These are phyloP conservation scores for Gasterosteus nipponicus DNA, from an alignment of 2,113 vertebrate genomes.

Conservation along the genomic window DNA sequence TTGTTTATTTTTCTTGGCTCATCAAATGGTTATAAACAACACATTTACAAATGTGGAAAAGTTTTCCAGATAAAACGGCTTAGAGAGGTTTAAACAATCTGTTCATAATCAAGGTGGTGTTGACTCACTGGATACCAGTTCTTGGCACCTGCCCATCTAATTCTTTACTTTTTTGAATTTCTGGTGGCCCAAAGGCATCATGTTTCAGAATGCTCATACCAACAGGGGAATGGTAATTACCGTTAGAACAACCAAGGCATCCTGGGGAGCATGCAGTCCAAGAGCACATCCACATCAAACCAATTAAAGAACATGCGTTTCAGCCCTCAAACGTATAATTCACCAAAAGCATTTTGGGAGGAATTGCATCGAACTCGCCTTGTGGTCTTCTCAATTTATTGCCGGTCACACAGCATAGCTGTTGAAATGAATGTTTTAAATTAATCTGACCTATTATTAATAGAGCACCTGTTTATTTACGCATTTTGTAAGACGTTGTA, in stretches of 20 bases:
- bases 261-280: not conserved
- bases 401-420: not conserved
- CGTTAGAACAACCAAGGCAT: not conserved
- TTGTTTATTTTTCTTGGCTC: not conserved
- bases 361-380: not conserved
- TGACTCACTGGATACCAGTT: not conserved
- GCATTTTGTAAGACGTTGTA: not conserved
- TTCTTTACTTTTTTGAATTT: not conserved
- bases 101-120: not conserved
- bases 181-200: not conserved
- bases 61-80: not conserved
- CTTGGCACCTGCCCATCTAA: not conserved
- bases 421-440: not conserved
- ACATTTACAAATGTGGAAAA: not conserved
- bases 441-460: not conserved
- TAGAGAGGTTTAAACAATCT: not conserved
- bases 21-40: not conserved
- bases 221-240: not conserved
- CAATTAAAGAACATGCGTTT: not conserved
- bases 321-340: not conserved
- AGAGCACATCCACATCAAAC: not conserved
- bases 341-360: not conserved
- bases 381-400: not conserved
- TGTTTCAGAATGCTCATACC: not conserved
- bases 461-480: not conserved